Conservation (phyloP, 2,797 vertebrate species). For the Sebastes oblongus region DNA sequence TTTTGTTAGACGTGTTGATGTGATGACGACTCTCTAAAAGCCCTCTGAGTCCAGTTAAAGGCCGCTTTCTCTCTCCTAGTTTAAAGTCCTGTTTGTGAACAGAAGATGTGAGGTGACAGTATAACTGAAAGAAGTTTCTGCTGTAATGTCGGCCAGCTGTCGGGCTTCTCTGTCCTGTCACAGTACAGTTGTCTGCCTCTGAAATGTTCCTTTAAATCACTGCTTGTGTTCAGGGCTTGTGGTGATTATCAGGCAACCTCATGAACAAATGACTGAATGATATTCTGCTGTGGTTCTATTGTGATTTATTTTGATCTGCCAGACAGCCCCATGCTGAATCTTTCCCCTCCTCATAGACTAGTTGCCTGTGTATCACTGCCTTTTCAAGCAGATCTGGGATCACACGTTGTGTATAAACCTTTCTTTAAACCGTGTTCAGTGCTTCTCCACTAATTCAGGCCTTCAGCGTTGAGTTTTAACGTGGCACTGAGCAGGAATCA, state of each 20-base stretch:
- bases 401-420: not conserved
- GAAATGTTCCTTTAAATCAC: not conserved
- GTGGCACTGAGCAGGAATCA: not conserved
- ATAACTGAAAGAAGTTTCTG: not conserved
- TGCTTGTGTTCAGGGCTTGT: not conserved
- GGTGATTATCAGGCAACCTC: not conserved
- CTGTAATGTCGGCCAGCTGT: not conserved
- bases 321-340: not conserved
- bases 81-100: not conserved
- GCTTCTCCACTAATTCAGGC: slow-evolving; percentile 4
- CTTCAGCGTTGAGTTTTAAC: not conserved
- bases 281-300: not conserved
- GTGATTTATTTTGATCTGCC: not conserved
- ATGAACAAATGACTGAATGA: not conserved
- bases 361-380: not conserved
- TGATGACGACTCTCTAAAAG: not conserved
- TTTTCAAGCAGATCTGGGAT: slow-evolving; percentile 3
- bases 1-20: not conserved
- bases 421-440: not conserved
- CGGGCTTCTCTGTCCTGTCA: not conserved
- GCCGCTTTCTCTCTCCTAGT: not conserved
- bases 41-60: not conserved
- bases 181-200: not conserved
- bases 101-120: not conserved
- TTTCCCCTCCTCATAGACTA: not conserved